These are phyloP conservation scores for Phyllotis vaccarum DNA, from an alignment of 2,797 vertebrate species.

Conservation along the genomic window DNA sequence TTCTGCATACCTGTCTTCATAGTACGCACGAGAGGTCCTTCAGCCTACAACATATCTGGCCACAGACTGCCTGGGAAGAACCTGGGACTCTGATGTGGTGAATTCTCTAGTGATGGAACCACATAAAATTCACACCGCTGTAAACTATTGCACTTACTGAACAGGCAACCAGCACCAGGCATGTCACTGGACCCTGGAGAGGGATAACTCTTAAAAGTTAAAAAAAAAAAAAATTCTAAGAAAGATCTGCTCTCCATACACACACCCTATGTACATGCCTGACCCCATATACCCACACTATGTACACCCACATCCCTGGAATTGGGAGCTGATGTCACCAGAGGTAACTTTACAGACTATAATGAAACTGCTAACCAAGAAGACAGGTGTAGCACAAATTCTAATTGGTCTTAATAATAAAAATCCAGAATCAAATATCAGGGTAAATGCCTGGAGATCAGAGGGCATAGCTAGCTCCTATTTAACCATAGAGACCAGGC, in stretches of 20 bases:
- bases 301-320: background rate
- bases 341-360: background rate
- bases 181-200: background rate
- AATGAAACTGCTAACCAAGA: background rate
- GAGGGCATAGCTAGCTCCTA: too few relatives aligned
- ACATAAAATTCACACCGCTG: too few relatives aligned
- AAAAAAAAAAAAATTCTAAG: background rate
- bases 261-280: too few relatives aligned
- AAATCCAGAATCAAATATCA: too few relatives aligned
- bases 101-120: background rate
- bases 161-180: background rate
- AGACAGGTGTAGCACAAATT: background rate
- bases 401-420: too few relatives aligned
- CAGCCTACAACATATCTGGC: background rate
- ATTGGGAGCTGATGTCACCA: background rate
- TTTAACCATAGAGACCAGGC: too few relatives aligned
- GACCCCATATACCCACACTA: too few relatives aligned
- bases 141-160: background rate
- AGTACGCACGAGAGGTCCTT: rapidly evolving
- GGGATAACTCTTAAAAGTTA: background rate
- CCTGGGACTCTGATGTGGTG: background rate
- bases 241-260: too few relatives aligned
- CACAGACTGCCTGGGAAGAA: background rate
- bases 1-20: background rate
- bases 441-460: too few relatives aligned